Evolutionary conservation across 2,113 vertebrate genomes (phyloP).

Genomic region (Tapirus terrestris): DNA sequence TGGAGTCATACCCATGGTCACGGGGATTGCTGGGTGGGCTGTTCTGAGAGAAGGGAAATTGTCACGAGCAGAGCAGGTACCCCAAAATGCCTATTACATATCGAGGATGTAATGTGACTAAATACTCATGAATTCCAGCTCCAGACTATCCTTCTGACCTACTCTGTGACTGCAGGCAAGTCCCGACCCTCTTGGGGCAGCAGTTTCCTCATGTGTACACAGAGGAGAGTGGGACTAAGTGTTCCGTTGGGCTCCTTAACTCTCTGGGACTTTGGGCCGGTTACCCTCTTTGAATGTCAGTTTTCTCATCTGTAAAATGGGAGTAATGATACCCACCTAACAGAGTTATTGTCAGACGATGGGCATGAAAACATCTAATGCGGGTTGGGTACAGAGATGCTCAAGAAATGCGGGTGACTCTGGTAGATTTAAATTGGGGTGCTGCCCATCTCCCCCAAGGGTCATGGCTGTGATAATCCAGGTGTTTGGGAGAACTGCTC

Average conservation of each 20-base stretch:
- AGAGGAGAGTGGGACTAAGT: not conserved
- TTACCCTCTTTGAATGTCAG: not conserved
- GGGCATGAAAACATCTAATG: not conserved
- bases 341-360: not conserved
- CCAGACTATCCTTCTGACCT: not conserved
- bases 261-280: not conserved
- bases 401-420: not conserved
- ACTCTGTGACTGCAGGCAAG: not conserved
- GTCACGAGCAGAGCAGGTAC: not conserved
- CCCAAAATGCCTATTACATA: not conserved
- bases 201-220: not conserved
- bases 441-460: not conserved
- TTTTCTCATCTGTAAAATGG: constrained; percentile 25
- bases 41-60: not conserved
- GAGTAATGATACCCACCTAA: not conserved
- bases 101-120: not conserved
- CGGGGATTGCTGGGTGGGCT: not conserved
- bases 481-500: not conserved
- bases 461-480: not conserved
- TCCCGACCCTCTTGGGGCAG: not conserved
- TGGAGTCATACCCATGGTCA: not conserved
- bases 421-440: not conserved
- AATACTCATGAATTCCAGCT: not conserved
- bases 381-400: not conserved
- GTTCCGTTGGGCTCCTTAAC: not conserved